phyloP scores from a whole-genome alignment of 2,797 vertebrate genomes.

The Miopithecus talapoin region DNA sequence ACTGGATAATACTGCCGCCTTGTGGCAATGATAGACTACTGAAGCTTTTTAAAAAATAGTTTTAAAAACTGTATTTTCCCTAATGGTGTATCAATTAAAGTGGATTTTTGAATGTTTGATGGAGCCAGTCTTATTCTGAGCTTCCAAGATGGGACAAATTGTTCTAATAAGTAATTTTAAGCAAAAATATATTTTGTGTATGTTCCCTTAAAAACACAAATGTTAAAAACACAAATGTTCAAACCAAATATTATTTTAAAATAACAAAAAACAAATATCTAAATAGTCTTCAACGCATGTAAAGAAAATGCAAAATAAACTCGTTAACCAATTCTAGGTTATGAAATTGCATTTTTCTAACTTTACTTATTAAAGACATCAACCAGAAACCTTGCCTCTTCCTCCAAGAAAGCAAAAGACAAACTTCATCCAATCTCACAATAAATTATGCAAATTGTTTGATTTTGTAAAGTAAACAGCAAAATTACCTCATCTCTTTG shows the following conservation, averaged over 20 bases:
- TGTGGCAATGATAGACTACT: background rate
- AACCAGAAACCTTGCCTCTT: background rate
- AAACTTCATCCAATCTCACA: background rate
- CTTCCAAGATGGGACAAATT: background rate
- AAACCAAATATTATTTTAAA: slow-evolving; percentile 14
- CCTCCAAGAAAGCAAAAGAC: background rate
- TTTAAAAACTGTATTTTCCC: background rate
- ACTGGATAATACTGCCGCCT: slow-evolving; percentile 1
- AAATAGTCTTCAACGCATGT: background rate
- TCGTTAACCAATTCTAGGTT: background rate
- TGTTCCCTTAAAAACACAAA: background rate
- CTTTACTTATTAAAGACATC: background rate
- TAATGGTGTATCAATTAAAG: background rate
- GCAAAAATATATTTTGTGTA: background rate
- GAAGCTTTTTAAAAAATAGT: background rate
- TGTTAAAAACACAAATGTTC: slow-evolving; percentile 19
- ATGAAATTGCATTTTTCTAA: slow-evolving; percentile 13
- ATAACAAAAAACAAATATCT: background rate
- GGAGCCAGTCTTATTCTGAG: background rate
- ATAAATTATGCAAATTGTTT: background rate
- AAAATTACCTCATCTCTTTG: background rate
- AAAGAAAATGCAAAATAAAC: slow-evolving; percentile 22
- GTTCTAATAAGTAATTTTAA: slow-evolving; percentile 5
- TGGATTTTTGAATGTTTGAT: background rate
- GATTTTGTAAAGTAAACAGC: slow-evolving; percentile 39